Conservation (phyloP, 2,113 vertebrate species). For the Polypterus senegalus region DNA sequence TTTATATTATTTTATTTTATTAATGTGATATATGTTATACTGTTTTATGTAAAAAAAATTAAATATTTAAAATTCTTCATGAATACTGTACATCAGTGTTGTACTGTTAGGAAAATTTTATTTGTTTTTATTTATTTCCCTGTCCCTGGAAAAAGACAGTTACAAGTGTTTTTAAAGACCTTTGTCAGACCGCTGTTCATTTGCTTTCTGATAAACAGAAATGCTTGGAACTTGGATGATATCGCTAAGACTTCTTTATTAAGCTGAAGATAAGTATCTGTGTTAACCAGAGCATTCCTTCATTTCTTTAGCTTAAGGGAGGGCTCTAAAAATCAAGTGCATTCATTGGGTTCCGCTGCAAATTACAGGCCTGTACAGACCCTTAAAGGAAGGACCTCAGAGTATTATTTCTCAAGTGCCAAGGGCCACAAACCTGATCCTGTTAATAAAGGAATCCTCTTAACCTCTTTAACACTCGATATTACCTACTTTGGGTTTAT, state of each 20-base stretch:
- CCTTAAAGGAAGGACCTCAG: slow-evolving; percentile 17
- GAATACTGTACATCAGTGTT: too few species aligned
- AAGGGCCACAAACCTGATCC: slow-evolving; percentile 19
- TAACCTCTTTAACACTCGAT: slow-evolving; percentile 35
- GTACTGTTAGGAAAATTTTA: too few species aligned
- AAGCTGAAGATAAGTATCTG: slow-evolving; percentile 50
- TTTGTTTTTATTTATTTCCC: neutral
- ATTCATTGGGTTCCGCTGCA: slow-evolving; percentile 30
- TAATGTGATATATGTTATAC: too few species aligned
- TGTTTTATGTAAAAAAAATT: too few species aligned
- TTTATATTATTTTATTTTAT: too few species aligned
- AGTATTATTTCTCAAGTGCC: slow-evolving; percentile 34
- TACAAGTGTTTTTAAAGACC: slow-evolving; percentile 24
- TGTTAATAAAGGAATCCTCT: slow-evolving; percentile 32
- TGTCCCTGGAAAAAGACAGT: slow-evolving; percentile 18
- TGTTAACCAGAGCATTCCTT: slow-evolving; percentile 32
- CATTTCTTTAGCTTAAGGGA: slow-evolving; percentile 41
- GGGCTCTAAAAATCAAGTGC: slow-evolving; percentile 22
- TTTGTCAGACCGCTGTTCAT: slow-evolving; percentile 36
- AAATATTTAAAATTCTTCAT: too few species aligned
- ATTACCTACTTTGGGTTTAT: slow-evolving; percentile 36
- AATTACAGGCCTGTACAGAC: slow-evolving; percentile 42
- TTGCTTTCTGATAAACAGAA: slow-evolving; percentile 24
- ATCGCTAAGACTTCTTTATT: slow-evolving; percentile 36
- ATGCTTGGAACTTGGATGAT: slow-evolving; percentile 7